Percentiles rank a stretch among this genome's conserved stretches.
Conservation (phyloP, 2,113 vertebrate species). For the Boulengeromyrus knoepffleri region DNA sequence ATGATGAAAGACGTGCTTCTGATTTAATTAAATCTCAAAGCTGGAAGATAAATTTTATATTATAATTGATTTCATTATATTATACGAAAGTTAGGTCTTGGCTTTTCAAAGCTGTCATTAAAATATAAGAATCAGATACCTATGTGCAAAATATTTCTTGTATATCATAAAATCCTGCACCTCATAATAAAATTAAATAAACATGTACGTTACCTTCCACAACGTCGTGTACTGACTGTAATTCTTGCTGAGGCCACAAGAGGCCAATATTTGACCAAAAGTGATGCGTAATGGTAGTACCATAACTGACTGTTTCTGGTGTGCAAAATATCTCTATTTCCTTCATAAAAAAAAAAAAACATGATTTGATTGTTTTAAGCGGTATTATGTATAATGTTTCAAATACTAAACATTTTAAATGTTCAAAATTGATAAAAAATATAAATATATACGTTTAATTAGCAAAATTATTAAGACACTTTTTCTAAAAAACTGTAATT, state of each 20-base stretch:
- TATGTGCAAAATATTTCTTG: not conserved
- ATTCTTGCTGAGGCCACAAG: not conserved
- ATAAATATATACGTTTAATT: not conserved
- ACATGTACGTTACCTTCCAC: not conserved
- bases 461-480: not conserved
- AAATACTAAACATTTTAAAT: not conserved
- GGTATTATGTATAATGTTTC: not conserved
- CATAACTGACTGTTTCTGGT: not conserved
- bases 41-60: not conserved
- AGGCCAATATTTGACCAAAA: constrained; percentile 1
- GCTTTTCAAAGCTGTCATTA: not conserved
- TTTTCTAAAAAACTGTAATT: not conserved
- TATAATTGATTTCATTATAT: not conserved
- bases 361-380: not conserved
- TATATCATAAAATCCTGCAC: not conserved
- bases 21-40: not conserved
- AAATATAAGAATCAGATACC: not conserved
- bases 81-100: not conserved
- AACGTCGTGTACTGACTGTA: not conserved
- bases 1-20: not conserved
- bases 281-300: not conserved
- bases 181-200: not conserved
- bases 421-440: not conserved
- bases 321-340: not conserved
- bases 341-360: not conserved